Conservation (phyloP, 1,140 invertebrate species). For the Phocides pigmalion region DNA sequence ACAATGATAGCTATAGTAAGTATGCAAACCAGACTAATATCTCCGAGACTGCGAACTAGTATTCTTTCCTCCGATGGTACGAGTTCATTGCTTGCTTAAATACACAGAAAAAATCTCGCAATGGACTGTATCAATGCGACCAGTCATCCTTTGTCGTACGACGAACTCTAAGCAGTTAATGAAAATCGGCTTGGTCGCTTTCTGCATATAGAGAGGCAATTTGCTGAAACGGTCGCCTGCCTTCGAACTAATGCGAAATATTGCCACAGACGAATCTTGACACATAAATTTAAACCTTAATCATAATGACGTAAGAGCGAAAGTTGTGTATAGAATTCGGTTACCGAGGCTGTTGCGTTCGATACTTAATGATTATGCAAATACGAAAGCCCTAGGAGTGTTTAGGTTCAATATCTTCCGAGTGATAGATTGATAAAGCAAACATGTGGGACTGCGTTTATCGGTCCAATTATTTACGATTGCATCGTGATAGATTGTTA, state of each 20-base stretch:
- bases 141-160: conserved; percentile 51
- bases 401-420: conserved; percentile 56
- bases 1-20: too few species aligned
- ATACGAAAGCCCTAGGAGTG: conserved; percentile 59
- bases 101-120: conserved; percentile 11
- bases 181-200: conserved; percentile 73
- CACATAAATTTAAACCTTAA: conserved; percentile 30
- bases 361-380: conserved; percentile 74
- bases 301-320: conserved; percentile 20
- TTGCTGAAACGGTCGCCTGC: conserved; percentile 65
- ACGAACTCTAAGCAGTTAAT: conserved; percentile 66
- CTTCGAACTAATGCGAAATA: conserved; percentile 72
- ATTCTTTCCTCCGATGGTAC: background rate
- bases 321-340: conserved; percentile 38
- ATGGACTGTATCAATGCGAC: conserved; percentile 33
- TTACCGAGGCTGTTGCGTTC: conserved; percentile 46
- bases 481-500: conserved; percentile 39
- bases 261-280: conserved; percentile 43
- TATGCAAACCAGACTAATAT: too few species aligned
- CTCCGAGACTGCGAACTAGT: background rate
- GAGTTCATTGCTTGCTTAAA: conserved; percentile 7
- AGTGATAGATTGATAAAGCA: conserved; percentile 57
- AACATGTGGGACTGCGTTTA: conserved; percentile 40
- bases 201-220: conserved; percentile 79
- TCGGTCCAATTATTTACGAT: conserved; percentile 40